Conservation (phyloP, 2,113 vertebrate species). For the Synchiropus splendidus region DNA sequence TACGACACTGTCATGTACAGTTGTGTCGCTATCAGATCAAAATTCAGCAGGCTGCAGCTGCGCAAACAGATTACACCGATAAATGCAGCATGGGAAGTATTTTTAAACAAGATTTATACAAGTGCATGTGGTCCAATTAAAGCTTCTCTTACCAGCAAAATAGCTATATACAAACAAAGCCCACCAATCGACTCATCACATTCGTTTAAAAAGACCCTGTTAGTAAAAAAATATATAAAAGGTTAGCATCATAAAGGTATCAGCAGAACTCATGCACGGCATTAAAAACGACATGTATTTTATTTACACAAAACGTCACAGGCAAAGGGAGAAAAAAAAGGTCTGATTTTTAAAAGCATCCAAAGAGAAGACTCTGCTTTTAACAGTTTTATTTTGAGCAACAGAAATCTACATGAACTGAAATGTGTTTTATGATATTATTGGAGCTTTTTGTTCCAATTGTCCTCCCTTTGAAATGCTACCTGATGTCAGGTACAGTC, state of each 20-base stretch:
- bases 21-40: conserved; percentile 9
- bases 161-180: too few species aligned
- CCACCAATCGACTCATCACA: too few species aligned
- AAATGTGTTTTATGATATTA: conserved; percentile 35
- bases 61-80: conserved; percentile 13
- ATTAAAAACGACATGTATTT: too few species aligned
- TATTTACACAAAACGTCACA: too few species aligned
- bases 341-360: conserved; percentile 1
- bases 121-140: too few species aligned
- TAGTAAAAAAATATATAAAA: too few species aligned
- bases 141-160: too few species aligned
- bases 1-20: conserved; percentile 20
- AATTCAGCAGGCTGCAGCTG: conserved; percentile 9
- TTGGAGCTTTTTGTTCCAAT: conserved; percentile 7
- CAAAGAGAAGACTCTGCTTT: conserved; percentile 6
- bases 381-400: background rate
- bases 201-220: too few species aligned
- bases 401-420: conserved; percentile 17
- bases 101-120: too few species aligned
- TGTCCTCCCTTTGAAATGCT: conserved; percentile 37
- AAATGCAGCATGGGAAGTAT: too few species aligned
- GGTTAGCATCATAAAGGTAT: too few species aligned
- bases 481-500: conserved; percentile 2
- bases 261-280: too few species aligned
- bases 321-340: background rate